Percentiles rank a stretch among this genome's conserved stretches.
These are phyloP conservation scores for Ephialtes manifestator DNA, from an alignment of 2,888 invertebrate species.

Conservation along the genomic window DNA sequence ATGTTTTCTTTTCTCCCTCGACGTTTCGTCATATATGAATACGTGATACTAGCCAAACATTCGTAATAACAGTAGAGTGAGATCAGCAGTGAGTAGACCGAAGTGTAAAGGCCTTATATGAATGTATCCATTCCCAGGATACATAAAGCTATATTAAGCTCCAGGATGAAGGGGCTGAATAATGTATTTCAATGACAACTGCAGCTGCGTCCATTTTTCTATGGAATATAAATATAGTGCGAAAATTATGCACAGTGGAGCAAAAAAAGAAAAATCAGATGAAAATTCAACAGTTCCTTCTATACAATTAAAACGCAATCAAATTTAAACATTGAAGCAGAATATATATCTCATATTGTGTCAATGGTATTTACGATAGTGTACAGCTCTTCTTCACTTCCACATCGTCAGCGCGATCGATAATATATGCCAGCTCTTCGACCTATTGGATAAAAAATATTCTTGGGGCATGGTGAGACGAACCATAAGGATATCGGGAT, in stretches of 20 bases:
- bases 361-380: not conserved
- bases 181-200: not conserved
- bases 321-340: not conserved
- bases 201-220: not conserved
- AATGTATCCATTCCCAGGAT: not conserved
- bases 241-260: not conserved
- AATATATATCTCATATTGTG: not conserved
- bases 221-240: not conserved
- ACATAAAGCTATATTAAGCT: constrained; percentile 12
- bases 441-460: constrained; percentile 6
- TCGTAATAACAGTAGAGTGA: constrained; percentile 11
- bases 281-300: not conserved
- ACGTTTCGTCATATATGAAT: constrained; percentile 17
- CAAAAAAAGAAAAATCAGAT: not conserved
- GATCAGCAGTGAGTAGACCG: not conserved
- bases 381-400: not conserved
- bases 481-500: constrained; percentile 15
- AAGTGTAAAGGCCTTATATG: not conserved
- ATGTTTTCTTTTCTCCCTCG: not conserved
- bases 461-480: not conserved
- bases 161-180: constrained; percentile 4
- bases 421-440: constrained; percentile 15
- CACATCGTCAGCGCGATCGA: constrained; percentile 16
- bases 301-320: no score
- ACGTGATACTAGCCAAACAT: not conserved